phyloP scores from a whole-genome alignment of 1,140 invertebrate species.

The Frieseomelitta varia region DNA sequence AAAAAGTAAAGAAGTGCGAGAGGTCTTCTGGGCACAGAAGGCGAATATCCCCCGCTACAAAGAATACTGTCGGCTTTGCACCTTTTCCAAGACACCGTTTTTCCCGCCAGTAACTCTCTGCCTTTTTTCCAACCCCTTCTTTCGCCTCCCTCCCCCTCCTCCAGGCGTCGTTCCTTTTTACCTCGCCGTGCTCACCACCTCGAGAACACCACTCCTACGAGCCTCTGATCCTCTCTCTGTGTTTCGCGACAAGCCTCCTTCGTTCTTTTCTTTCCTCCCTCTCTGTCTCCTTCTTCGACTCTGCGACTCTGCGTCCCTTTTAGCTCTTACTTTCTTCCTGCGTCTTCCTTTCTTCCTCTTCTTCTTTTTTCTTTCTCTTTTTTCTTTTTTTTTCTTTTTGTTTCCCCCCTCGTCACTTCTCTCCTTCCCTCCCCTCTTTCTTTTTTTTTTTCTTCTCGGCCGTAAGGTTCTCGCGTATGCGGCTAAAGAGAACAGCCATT shows the following conservation, averaged over 20 bases:
- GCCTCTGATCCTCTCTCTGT: slow-evolving; percentile 49
- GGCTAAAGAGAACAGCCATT: slow-evolving; percentile 59
- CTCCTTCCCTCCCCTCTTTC: slow-evolving; percentile 6
- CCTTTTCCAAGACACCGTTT: slow-evolving; percentile 79
- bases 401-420: slow-evolving; percentile 10
- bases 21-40: slow-evolving; percentile 73
- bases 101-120: slow-evolving; percentile 63
- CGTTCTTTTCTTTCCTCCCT: slow-evolving; percentile 9
- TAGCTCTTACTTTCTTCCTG: slow-evolving; percentile 9
- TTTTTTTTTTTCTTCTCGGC: background rate
- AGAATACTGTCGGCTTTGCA: slow-evolving; percentile 81
- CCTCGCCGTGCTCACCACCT: slow-evolving; percentile 40
- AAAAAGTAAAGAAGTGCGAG: slow-evolving; percentile 77
- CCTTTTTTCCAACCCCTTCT: slow-evolving; percentile 10
- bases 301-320: background rate
- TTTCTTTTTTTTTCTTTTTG: background rate
- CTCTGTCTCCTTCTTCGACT: background rate
- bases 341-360: background rate
- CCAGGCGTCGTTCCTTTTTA: slow-evolving; percentile 29
- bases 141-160: background rate
- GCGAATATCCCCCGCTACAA: slow-evolving; percentile 74
- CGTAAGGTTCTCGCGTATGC: slow-evolving; percentile 24
- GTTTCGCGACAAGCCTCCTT: slow-evolving; percentile 46
- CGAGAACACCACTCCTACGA: slow-evolving; percentile 28
- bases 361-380: background rate